Percentiles rank a stretch among this genome's conserved stretches.
Conservation (phyloP, 2,797 vertebrate species). For the Falco naumanni region DNA sequence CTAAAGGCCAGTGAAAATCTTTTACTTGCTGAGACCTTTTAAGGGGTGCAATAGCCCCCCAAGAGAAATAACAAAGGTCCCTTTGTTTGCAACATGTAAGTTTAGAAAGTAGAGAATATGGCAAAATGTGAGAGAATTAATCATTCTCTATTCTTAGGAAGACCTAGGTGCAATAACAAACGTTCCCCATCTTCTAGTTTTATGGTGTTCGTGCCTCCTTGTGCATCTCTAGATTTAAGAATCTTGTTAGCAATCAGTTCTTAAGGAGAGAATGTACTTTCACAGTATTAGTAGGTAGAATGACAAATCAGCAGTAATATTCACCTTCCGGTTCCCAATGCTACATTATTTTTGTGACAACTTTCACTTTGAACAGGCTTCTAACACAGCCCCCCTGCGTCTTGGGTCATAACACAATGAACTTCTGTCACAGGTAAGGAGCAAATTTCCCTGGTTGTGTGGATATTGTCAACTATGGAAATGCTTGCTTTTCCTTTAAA, state of each 20-base stretch:
- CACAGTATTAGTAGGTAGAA: neutral
- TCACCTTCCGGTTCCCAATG: neutral
- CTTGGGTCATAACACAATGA: neutral
- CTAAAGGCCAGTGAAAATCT: neutral
- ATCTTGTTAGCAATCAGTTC: neutral
- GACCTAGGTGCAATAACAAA: neutral
- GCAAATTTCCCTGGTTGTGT: neutral
- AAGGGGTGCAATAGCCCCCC: neutral
- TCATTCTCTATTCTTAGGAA: neutral
- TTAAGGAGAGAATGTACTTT: neutral
- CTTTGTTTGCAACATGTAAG: neutral
- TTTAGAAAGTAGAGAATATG: neutral
- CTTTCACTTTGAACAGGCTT: neutral
- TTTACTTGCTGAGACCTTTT: neutral
- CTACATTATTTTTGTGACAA: neutral
- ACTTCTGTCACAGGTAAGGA: neutral
- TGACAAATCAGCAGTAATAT: neutral
- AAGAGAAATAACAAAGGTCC: neutral
- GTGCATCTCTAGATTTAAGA: neutral
- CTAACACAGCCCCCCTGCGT: neutral
- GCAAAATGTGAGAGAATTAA: neutral
- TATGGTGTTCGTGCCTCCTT: neutral
- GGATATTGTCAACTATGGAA: neutral
- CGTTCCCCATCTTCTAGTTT: neutral
- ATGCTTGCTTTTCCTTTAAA: neutral